Percentiles rank a stretch among this genome's conserved stretches.
Evolutionary conservation across 2,113 vertebrate species (phyloP).

Genomic region (Laticauda laticaudata): DNA sequence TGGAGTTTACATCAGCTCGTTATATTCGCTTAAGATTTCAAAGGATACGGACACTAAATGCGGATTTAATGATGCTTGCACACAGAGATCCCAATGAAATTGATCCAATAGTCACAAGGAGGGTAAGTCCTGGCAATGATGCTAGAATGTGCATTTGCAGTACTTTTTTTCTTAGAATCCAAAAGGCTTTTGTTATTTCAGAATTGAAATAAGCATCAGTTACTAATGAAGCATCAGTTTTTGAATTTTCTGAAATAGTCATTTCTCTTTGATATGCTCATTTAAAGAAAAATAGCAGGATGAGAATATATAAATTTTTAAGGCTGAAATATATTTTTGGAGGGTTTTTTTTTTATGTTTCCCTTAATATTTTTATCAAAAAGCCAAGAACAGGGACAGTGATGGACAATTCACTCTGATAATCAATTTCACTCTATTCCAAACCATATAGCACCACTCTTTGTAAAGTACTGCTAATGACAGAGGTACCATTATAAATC

Average conservation of each 20-base stretch:
- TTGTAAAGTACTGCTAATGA: neutral
- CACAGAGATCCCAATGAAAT: conserved; percentile 82
- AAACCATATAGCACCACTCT: neutral
- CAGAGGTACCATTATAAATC: neutral
- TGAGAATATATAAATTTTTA: neutral
- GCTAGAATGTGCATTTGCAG: neutral
- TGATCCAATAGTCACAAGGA: conserved; percentile 91
- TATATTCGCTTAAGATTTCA: conserved; percentile 91
- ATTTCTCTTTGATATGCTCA: neutral
- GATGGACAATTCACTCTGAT: neutral
- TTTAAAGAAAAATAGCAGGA: neutral
- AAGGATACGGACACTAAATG: conserved; percentile 92
- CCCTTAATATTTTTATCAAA: neutral
- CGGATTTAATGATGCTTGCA: conserved; percentile 94
- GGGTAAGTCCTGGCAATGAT: conserved; percentile 72
- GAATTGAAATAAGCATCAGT: neutral
- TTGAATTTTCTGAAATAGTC: neutral
- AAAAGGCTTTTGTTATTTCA: neutral
- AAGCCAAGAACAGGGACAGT: neutral
- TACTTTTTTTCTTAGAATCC: neutral
- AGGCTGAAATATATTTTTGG: neutral
- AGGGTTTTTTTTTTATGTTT: neutral
- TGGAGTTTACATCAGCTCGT: conserved; percentile 93
- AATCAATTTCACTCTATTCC: neutral
- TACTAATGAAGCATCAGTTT: neutral